Evolutionary conservation across 2,888 invertebrate species (phyloP), one percentile per base, ranked within the genome.

Genomic region (Drosophila antonietae): DNA sequence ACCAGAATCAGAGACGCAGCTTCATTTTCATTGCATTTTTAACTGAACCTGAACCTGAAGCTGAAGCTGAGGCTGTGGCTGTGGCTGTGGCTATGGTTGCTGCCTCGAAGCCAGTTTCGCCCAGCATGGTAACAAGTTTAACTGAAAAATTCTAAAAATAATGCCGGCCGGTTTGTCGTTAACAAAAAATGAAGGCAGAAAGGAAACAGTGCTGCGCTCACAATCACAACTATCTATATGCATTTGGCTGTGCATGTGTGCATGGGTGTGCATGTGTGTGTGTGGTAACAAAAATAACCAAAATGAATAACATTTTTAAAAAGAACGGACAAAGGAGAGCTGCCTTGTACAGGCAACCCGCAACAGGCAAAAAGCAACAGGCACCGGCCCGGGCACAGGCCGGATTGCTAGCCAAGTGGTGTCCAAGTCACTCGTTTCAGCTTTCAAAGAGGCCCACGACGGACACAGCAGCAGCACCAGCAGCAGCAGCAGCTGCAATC

Each of bases 71-170:
- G 20, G 57, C 37, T 37, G 14, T 0, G 35, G 35, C 35, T 35
- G 12, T 4, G 35, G 14, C 35, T 35, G 9, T 41, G 18, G 43
- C 43, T 43, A 18, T 18, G 18, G 39, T 20, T 66, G 80, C 68
- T 68, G 81, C 72, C 74, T 73, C 63, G 55, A 68, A 88, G 83
- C 88, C 86, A 82, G 90, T 88, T 83, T 86, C 71, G 78, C 80
- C 82, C 88, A 86, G 89, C 90, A 84, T 91, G 90, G 91, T 90
- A 92, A 91, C 91, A 85, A 89, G 91, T 91, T 92, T 89, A 73
- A 72, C 85, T 84, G 83, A 85, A 84, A 79, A 84, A 83, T 89
- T 91, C 90, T 91, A 91, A 90, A 91, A 91, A 91, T 91, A 91
- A 88, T 81, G 81, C 91, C 85, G 86, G 86, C 89, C 89, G 86